Evolutionary conservation across 2,113 vertebrate genomes (phyloP).

Genomic region (Pogonocichla stellata): DNA sequence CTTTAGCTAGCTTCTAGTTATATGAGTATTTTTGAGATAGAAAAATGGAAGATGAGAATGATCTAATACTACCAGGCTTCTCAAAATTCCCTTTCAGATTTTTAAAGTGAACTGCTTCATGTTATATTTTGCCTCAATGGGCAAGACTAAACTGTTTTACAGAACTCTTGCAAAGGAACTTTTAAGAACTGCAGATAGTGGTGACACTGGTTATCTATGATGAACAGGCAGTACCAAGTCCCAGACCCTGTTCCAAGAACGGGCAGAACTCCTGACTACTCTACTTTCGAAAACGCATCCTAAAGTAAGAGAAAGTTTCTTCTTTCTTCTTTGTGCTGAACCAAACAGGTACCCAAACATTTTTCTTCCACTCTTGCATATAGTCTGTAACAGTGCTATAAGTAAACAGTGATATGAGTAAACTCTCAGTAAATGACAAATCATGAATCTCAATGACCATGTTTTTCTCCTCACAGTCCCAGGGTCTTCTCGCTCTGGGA

Average conservation of each 20-base stretch:
- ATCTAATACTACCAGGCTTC: not conserved
- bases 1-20: not conserved
- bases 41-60: not conserved
- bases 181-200: not conserved
- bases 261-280: not conserved
- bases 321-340: not conserved
- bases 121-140: fast-evolving
- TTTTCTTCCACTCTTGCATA: not conserved
- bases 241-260: not conserved
- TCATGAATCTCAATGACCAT: not conserved
- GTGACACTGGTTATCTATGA: fast-evolving
- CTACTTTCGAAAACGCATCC: not conserved
- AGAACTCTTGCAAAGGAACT: not conserved
- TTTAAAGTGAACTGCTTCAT: not conserved
- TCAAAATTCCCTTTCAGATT: not conserved
- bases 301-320: not conserved
- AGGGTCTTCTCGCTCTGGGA: fast-evolving
- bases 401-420: not conserved
- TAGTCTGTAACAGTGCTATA: not conserved
- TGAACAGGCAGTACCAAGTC: fast-evolving
- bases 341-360: not conserved
- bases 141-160: not conserved
- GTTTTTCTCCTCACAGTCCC: not conserved
- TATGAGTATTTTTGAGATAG: not conserved
- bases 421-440: not conserved